These are phyloP conservation scores for Australoheros scitulus DNA, from an alignment of 2,113 vertebrate species.

Conservation along the genomic window DNA sequence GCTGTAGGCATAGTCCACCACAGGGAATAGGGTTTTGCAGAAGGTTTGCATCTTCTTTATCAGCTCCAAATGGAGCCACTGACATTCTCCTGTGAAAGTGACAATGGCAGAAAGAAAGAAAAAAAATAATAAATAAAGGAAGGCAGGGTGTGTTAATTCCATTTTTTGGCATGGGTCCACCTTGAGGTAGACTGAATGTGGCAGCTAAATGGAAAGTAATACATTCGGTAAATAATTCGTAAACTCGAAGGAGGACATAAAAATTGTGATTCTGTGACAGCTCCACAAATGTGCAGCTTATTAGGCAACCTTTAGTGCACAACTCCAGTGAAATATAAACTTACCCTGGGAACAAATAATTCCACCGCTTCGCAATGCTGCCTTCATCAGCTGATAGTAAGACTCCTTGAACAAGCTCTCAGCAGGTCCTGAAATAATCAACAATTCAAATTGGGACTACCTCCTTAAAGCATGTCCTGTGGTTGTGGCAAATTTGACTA, in stretches of 20 bases:
- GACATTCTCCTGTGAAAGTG: constrained; percentile 88
- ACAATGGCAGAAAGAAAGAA: neutral
- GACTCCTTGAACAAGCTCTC: constrained; percentile 98
- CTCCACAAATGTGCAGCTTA: neutral
- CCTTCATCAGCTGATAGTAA: constrained; percentile 98
- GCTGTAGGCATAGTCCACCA: constrained; percentile 94
- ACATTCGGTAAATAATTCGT: neutral
- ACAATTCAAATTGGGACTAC: neutral
- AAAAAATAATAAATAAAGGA: neutral
- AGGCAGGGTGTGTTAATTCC: neutral
- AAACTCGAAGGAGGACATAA: neutral
- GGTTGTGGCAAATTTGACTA: neutral
- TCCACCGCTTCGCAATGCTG: constrained; percentile 88
- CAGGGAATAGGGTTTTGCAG: constrained; percentile 94
- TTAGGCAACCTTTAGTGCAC: neutral
- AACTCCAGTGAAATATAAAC: neutral
- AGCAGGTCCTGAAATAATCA: constrained; percentile 84
- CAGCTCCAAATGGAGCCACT: constrained; percentile 97
- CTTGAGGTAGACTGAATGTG: neutral
- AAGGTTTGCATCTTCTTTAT: constrained; percentile 98
- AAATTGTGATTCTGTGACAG: neutral
- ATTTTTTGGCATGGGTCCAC: neutral
- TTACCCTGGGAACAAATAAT: constrained; percentile 98
- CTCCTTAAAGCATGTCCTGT: accelerated
- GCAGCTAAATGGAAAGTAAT: neutral